Evolutionary conservation across 2,797 vertebrate genomes (phyloP), one percentile per base, ranked within the genome.

Genomic region (Rhabdomys pumilio): DNA sequence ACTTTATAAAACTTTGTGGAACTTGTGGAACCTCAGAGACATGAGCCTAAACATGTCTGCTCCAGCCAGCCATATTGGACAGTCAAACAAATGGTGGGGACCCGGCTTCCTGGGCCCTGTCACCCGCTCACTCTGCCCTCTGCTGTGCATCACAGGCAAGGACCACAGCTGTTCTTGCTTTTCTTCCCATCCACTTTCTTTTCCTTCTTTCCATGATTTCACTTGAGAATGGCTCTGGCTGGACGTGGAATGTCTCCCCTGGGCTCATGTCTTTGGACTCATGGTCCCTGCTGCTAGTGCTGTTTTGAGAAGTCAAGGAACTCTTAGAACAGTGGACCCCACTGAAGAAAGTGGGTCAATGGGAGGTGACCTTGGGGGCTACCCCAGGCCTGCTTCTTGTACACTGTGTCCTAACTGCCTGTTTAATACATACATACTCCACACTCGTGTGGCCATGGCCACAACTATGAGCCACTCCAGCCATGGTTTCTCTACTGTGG

Each of bases 61-160:
- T 55, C 24, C 34, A n/a, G 47, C 41, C 5, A 17, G 80, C 34
- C 41, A 86, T 0, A 4, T 8, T 10, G 38, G 79, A 67, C 50
- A 38, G 85, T 63, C 63, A 79, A 44, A 76, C 41, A 17, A 22
- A 80, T n/a, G 24, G 50, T 2, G 22, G 19, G 47, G 24, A 72
- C 24, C 1, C n/a, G 9, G 1, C 0, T 1, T 0, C 1, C 20
- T 2, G 3, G 6, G 6, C 80, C 57, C 53, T 9, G 38, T 19
- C n/a, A 31, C 31, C 12, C 0, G 13, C 31, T 8, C 1, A 15
- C 9, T 77, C 41, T 59, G 63, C n/a, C 72, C 50, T 83, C 53
- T 22, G 80, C 38, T 34, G 26, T 38, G 53, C 22, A 26, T 15
- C 55, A n/a, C 63, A 80, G 72, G 24, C 24, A 61, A 95, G 44